Base-by-base conservation (phyloP, 2,113 vertebrate species). In the Propithecus coquereli region DNA sequence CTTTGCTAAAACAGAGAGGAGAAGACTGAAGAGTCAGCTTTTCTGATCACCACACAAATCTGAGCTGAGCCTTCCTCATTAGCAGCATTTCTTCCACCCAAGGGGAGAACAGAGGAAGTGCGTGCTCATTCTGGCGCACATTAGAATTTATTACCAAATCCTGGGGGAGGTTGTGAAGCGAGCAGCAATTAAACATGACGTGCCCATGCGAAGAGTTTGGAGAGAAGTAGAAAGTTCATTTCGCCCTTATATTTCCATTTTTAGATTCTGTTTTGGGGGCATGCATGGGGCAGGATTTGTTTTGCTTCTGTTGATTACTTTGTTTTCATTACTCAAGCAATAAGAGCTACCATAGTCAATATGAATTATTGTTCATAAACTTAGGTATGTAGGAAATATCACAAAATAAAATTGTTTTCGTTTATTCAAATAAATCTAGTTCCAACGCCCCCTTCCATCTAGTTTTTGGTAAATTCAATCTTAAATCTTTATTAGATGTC, bases 11-110 rank as follows among this genome's bases (percentile, higher is more conserved):
- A 50, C 27, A 8, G 22, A 9, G 61, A 61, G 14, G 14, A 40
- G 27, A 76, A 37, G 79, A 84, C 1, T 68, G 59, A 92, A 73
- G 87, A 73, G 52, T 95, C 92, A 94, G 95, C 87, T 82, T 52
- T 94, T 87, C 83, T 45, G 74, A 52, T 82, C 93, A 95, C 87
- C 96, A 94, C 9, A 73, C 80, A 88, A 92, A 94, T 88, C 17
- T 0, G 65, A 92, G 59, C 84, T 90, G 92, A 97, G 11, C 70
- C 14, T 47, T 30, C 73, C 96, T 95, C 92, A 74, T 97, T 96
- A 97, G 70, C 90, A 82, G 66, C 71, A 40, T 91, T 93, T 86
- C 70, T 68, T 88, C 77, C n/a, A 73, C 80, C 70, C 94, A n/a
- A 50, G 91, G 82, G 94, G 82, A 97, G 65, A 82, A 86, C 81